Evolutionary conservation across 2,888 invertebrate genomes (phyloP).

Genomic region (Autographa gamma): DNA sequence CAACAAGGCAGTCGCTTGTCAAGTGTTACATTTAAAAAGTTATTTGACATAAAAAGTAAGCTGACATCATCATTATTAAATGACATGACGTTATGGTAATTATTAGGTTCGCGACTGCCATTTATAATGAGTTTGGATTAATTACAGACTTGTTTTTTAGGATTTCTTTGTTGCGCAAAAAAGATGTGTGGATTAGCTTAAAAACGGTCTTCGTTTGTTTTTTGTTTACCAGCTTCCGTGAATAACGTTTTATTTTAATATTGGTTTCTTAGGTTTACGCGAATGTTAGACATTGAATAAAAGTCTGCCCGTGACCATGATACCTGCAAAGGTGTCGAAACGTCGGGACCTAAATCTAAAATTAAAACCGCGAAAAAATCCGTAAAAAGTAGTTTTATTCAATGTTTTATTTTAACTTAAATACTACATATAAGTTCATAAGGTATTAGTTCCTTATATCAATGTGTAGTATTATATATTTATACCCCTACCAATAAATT

Average conservation of each 20-base stretch:
- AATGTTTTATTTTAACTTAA: background rate
- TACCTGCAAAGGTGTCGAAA: too few relatives aligned
- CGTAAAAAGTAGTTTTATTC: too few relatives aligned
- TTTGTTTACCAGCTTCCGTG: slow-evolving; percentile 19
- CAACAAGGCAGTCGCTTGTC: too few relatives aligned
- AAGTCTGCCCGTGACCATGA: too few relatives aligned
- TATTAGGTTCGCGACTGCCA: slow-evolving; percentile 12
- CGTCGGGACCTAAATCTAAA: too few relatives aligned
- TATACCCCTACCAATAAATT: too few relatives aligned
- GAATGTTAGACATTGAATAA: too few relatives aligned
- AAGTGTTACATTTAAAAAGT: slow-evolving; percentile 46
- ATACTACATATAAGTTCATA: too few relatives aligned
- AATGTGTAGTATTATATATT: too few relatives aligned
- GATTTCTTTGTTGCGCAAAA: background rate
- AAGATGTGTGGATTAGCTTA: background rate
- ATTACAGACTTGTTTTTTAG: slow-evolving; percentile 22
- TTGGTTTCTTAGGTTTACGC: too few relatives aligned
- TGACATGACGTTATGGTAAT: slow-evolving; percentile 35
- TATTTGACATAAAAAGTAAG: slow-evolving; percentile 34
- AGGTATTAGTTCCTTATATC: too few relatives aligned
- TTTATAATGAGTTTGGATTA: slow-evolving; percentile 20
- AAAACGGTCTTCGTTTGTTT: background rate
- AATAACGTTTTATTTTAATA: background rate
- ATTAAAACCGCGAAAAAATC: too few relatives aligned
- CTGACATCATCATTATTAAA: slow-evolving; percentile 55